Percentiles rank a stretch among this genome's conserved stretches.
Conservation (phyloP, 2,113 vertebrate species). For the Catagonus wagneri region DNA sequence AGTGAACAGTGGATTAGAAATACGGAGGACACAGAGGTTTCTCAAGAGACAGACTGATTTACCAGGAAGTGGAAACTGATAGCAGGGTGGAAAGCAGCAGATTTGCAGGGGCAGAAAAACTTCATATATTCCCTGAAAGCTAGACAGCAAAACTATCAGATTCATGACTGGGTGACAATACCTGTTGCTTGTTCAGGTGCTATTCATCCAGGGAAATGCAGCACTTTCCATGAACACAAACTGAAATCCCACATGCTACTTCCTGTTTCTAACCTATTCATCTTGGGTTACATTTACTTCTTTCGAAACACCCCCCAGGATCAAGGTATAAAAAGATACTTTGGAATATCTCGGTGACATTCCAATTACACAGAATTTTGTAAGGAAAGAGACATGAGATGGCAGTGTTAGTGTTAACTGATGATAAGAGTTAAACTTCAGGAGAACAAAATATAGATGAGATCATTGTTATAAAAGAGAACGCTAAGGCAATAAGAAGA, state of each 20-base stretch:
- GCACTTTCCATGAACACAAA: background rate
- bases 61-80: background rate
- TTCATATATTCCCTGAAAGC: background rate
- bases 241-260: background rate
- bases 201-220: background rate
- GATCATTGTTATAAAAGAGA: background rate
- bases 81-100: background rate
- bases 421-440: background rate
- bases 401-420: background rate
- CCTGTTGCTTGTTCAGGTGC: background rate
- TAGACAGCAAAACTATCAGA: background rate
- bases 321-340: background rate
- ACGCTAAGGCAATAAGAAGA: background rate
- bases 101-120: background rate
- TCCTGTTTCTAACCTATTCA: background rate
- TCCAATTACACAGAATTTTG: conserved; percentile 27
- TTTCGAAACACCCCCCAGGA: background rate
- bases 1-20: background rate
- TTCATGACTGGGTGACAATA: background rate
- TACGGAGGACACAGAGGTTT: background rate
- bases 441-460: conserved; percentile 2
- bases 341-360: background rate
- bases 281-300: background rate
- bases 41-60: background rate
- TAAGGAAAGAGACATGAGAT: background rate